Evolutionary conservation across 2,888 invertebrate genomes (phyloP), one percentile per base, ranked within the genome.

Genomic region (Agrypnus murinus): DNA sequence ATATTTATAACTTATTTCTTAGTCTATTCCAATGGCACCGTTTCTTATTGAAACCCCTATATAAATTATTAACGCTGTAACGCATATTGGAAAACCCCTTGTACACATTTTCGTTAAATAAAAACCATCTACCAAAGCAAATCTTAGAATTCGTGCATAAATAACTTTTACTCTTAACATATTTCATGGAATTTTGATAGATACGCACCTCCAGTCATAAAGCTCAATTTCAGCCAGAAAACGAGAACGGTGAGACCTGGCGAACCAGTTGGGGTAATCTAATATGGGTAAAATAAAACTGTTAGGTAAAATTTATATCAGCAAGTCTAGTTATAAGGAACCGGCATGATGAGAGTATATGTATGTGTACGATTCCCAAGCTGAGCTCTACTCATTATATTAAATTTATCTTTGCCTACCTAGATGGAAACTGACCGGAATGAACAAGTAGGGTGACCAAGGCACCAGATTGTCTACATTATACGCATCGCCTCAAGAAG

Each of bases 371-470:
- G 38, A 32, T 63, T 63, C 63, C 48, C 63, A 63, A 50, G 62
- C 62, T 19, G 59, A n/a, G 43, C 43, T 59, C 17, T 43, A 64
- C 69, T 69, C 69, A 64, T 69, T 69, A 69, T 69, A 69, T 64
- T 57, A 69, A 69, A 69, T 69, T 69, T 69, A 69, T 69, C 69
- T 69, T 67, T 38, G 63, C 64, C n/a, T 69, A 69, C 69, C 58
- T 69, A 60, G 50, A 50, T 64, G 64, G 64, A 58, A 57, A 58
- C 46, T 69, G 69, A 64, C 64, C 55, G 32, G 69, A 69, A 69
- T 69, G 58, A 46, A 58, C 34, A 69, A 69, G 60, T 31, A 60
- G 45, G 25, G 32, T 60, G 60, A 60, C 60, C 60, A 45, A 25
- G 25, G 5, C 45, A n/a, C 60, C 60, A 45, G 55, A 55, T 31